A percentile compares a stretch with the other conserved stretches of the same genome.
phyloP scores from a whole-genome alignment of 2,888 invertebrate genomes.

The Cerastis rubricosa region DNA sequence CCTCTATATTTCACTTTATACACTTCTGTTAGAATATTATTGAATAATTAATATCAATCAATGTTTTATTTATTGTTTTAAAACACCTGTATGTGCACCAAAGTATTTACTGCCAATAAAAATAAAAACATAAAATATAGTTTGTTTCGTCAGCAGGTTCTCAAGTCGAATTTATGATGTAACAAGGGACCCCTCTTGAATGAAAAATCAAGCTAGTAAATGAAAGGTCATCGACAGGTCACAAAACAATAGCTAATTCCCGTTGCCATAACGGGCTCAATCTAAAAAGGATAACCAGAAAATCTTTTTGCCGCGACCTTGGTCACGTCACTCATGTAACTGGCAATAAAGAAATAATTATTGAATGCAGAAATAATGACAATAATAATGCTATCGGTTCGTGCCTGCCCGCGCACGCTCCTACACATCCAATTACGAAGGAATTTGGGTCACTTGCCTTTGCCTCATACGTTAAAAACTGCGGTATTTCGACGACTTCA shows the following conservation, averaged over 20 bases:
- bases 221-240: constrained; percentile 26
- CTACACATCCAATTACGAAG: constrained; percentile 66
- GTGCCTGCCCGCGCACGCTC: constrained; percentile 59
- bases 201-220: constrained; percentile 13
- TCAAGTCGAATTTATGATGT: neutral
- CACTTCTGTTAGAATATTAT: constrained; percentile 15
- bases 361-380: constrained; percentile 50
- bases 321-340: constrained; percentile 23
- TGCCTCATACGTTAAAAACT: constrained; percentile 61
- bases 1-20: neutral
- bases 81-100: neutral
- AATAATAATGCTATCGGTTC: constrained; percentile 51
- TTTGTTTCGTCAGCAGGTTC: neutral
- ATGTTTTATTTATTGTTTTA: neutral
- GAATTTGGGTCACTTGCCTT: constrained; percentile 68
- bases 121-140: neutral
- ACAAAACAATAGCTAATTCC: constrained; percentile 54
- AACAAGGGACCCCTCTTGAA: neutral
- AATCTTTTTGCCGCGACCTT: constrained; percentile 48
- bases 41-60: neutral
- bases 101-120: neutral
- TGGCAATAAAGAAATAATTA: constrained; percentile 38
- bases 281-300: constrained; percentile 37
- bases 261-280: constrained; percentile 31
- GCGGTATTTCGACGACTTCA: constrained; percentile 58